These are phyloP conservation scores for Saccostrea cuccullata DNA, from an alignment of 1,140 invertebrate species.

Conservation along the genomic window DNA sequence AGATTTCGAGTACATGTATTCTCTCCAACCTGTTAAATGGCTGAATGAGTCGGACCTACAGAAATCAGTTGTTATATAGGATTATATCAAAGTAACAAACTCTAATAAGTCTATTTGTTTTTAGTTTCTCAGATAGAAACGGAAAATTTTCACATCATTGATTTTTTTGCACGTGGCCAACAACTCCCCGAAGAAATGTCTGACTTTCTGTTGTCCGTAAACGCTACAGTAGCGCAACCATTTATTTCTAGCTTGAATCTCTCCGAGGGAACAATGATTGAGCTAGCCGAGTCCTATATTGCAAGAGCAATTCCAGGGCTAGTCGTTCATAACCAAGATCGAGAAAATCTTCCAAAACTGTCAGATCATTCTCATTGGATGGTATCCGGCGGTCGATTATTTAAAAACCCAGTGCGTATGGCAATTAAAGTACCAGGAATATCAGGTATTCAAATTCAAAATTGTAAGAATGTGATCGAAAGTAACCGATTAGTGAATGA, in stretches of 20 bases:
- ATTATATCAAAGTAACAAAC: neutral
- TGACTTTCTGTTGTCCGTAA: neutral
- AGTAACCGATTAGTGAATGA: neutral
- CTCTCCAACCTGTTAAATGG: no score
- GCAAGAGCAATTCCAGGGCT: neutral
- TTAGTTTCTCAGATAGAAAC: neutral
- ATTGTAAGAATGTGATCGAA: neutral
- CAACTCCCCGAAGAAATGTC: neutral
- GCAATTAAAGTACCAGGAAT: neutral
- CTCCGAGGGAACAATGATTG: neutral
- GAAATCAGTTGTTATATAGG: no score
- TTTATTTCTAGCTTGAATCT: neutral
- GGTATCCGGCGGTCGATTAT: neutral
- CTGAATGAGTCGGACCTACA: neutral
- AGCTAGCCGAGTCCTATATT: neutral
- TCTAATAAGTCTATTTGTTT: neutral
- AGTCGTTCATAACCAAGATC: neutral
- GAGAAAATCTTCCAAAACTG: slow-evolving; percentile 6
- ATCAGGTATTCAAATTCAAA: neutral
- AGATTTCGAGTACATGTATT: no score
- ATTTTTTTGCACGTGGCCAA: neutral
- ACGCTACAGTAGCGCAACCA: neutral
- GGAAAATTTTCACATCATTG: neutral
- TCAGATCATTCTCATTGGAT: slow-evolving; percentile 32
- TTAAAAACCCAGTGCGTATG: neutral